Evolutionary conservation across 2,797 vertebrate genomes (phyloP), one percentile per base, ranked within the genome.

Genomic region (Argentina silus): DNA sequence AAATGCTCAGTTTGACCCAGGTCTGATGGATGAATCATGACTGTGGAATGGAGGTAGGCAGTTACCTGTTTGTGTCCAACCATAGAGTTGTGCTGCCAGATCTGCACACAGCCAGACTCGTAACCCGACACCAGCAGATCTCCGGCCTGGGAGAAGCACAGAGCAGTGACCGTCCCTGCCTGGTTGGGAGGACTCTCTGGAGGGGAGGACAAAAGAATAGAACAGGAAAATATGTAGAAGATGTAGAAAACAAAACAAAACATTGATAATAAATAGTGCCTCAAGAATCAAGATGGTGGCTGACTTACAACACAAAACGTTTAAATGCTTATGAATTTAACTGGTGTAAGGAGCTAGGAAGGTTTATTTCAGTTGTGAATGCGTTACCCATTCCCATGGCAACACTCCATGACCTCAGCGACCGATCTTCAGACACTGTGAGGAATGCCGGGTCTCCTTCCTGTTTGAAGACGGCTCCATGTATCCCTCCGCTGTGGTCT

Each of bases 341-440:
- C 27, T 36, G 27, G 27, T 36, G 27, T 2, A 36, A 36, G 27
- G 27, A 4, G 27, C 1, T 36, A 36, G 15, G 50, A n/a, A 5
- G 6, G n/a, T n/a, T 53, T 2, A 53, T 53, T 53, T 53, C 14
- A 19, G 3, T 43, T 51, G 3, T 42, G 48, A 64, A 2, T 69
- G 15, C 3, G 0, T 78, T 80, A 95, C 95, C 90, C 59, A 15
- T 55, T 17, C 81, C 80, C 77, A 81, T 70, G 0, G 77, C 78
- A 9, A 87, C 44, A 3, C 79, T 83, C 95, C 96, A 97, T 69
- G 92, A 75, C 12, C 90, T 84, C 61, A 96, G 70, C 0, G 94
- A 93, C 27, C 87, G 67, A 70, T 96, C 95, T 50, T 92, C 88
- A 14, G 95, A 95, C 17, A 95, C 81, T 0, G 93, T 95, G 78